Evolutionary conservation across 2,113 vertebrate species (phyloP).

Genomic region (Cynocephalus volans): DNA sequence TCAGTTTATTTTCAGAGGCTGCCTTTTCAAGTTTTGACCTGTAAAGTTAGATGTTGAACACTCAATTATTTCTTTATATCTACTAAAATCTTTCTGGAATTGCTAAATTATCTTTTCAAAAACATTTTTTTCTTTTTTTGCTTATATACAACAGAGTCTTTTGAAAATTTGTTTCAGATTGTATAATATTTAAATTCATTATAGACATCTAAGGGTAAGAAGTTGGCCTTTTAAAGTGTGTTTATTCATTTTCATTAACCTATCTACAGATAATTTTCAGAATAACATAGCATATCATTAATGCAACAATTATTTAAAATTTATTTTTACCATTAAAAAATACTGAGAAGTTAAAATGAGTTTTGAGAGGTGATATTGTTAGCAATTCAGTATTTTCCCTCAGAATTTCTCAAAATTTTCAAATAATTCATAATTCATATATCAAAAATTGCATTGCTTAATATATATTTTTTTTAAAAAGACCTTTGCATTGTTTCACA

Average conservation of each 20-base stretch:
- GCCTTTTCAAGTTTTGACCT: conserved; percentile 88
- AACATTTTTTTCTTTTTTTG: conserved; percentile 81
- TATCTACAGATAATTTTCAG: not conserved
- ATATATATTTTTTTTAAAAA: no score
- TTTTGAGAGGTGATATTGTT: not conserved
- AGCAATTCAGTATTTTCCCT: not conserved
- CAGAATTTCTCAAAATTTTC: not conserved
- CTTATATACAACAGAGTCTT: conserved; percentile 74
- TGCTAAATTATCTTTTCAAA: conserved; percentile 87
- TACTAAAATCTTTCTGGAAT: conserved; percentile 85
- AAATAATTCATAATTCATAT: not conserved
- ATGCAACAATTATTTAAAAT: not conserved
- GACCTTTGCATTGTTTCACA: no score
- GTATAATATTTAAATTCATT: conserved; percentile 74
- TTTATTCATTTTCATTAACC: not conserved
- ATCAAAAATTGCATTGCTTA: not conserved
- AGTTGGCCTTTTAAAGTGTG: not conserved
- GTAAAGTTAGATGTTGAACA: conserved; percentile 87
- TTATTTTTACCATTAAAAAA: not conserved
- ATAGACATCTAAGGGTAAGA: no score
- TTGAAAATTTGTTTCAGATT: conserved; percentile 57
- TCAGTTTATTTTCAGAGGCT: conserved; percentile 87
- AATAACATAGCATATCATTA: not conserved
- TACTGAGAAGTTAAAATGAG: not conserved
- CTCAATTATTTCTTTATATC: conserved; percentile 89